These are phyloP conservation scores for Myxocyprinus asiaticus DNA, from an alignment of 2,113 vertebrate genomes.

Conservation along the genomic window DNA sequence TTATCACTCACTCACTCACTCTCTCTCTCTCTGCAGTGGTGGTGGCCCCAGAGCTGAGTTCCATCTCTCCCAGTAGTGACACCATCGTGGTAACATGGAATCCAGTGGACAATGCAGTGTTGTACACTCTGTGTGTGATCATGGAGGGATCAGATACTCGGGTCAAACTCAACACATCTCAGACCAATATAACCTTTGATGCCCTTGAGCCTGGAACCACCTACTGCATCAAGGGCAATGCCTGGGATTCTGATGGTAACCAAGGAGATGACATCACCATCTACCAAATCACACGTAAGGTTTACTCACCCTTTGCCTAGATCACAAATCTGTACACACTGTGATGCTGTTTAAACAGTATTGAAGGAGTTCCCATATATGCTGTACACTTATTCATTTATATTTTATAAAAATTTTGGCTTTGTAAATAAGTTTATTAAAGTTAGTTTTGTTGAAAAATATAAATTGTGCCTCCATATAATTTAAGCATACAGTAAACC, in stretches of 20 bases:
- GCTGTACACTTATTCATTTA: no score
- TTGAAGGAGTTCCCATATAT: no score
- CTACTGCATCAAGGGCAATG: slow-evolving; percentile 84
- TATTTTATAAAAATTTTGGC: no score
- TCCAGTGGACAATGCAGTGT: slow-evolving; percentile 75
- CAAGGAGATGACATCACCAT: slow-evolving; percentile 81
- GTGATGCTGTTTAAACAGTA: no score
- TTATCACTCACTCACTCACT: background rate
- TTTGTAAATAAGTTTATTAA: no score
- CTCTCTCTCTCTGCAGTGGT: slow-evolving; percentile 73
- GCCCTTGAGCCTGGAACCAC: slow-evolving; percentile 79
- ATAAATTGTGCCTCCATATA: no score
- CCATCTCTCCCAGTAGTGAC: slow-evolving; percentile 72
- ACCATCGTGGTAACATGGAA: slow-evolving; percentile 81
- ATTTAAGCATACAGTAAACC: no score
- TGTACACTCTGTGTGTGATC: slow-evolving; percentile 83
- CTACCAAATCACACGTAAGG: slow-evolving; percentile 90
- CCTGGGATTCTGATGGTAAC: slow-evolving; percentile 80
- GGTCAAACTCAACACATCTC: slow-evolving; percentile 80
- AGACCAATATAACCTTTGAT: slow-evolving; percentile 73
- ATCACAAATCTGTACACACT: no score
- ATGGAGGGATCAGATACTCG: slow-evolving; percentile 75
- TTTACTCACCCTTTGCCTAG: background rate
- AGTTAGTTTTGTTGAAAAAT: no score
- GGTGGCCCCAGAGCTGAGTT: slow-evolving; percentile 74